phyloP scores from a whole-genome alignment of 2,797 vertebrate genomes.

The Sparidentex hasta region DNA sequence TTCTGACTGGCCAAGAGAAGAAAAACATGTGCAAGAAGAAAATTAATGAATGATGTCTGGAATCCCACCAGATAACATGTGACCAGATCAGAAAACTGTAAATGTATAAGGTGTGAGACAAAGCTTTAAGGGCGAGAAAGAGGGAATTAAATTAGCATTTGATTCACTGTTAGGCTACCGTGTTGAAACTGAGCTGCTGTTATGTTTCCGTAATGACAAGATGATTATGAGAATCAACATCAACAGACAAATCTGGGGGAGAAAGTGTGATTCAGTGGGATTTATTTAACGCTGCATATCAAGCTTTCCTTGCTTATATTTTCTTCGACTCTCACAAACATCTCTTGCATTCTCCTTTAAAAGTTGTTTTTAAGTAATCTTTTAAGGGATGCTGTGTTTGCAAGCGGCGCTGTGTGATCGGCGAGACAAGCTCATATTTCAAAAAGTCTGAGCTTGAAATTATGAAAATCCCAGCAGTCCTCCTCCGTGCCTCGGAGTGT shows the following conservation, averaged over 20 bases:
- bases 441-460: slow-evolving; percentile 37
- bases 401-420: slow-evolving; percentile 7
- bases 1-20: background rate
- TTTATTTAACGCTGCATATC: background rate
- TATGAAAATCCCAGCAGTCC: slow-evolving; percentile 39
- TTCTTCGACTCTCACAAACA: background rate
- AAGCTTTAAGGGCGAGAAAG: background rate
- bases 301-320: background rate
- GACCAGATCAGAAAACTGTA: background rate
- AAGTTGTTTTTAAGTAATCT: slow-evolving; percentile 1
- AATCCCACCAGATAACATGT: background rate
- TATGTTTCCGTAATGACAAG: no score
- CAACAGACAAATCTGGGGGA: background rate
- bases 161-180: no score
- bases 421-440: slow-evolving; percentile 35
- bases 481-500: slow-evolving; percentile 1
- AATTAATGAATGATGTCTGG: background rate
- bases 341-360: background rate
- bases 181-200: no score
- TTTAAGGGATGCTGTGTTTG: slow-evolving; percentile 13
- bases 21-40: background rate
- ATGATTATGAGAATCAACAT: no score
- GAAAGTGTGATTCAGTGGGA: background rate
- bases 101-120: background rate
- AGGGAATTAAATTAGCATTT: no score